Evolutionary conservation across 1,140 invertebrate genomes (phyloP).

Genomic region (Pseudomyrmex dendroicus): DNA sequence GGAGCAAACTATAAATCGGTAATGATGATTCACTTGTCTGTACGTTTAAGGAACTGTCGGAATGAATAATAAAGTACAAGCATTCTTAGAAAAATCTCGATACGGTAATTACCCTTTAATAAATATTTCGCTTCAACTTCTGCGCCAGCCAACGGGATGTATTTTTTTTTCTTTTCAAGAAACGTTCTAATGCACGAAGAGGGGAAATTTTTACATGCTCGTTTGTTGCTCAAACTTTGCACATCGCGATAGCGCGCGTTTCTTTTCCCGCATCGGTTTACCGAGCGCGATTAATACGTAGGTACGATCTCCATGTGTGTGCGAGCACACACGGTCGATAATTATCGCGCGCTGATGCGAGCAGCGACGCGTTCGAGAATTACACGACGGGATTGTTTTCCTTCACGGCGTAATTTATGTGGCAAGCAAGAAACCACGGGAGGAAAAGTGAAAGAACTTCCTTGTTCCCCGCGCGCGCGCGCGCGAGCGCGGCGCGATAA

Average conservation of each 20-base stretch:
- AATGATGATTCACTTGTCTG: too few relatives aligned
- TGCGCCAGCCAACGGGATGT: too few relatives aligned
- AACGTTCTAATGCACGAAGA: too few relatives aligned
- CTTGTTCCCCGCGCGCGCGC: conserved; percentile 25
- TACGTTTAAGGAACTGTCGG: too few relatives aligned
- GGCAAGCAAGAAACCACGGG: conserved; percentile 43
- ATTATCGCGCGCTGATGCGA: conserved; percentile 39
- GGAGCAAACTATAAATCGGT: too few relatives aligned
- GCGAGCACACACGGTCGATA: not conserved
- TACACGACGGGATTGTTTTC: conserved; percentile 35
- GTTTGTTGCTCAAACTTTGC: not conserved
- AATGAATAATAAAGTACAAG: too few relatives aligned
- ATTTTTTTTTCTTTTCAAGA: too few relatives aligned
- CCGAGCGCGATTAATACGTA: conserved; percentile 8
- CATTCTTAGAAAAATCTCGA: too few relatives aligned
- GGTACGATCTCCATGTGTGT: not conserved
- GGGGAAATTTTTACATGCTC: not conserved
- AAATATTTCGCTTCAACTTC: too few relatives aligned
- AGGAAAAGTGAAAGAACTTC: conserved; percentile 61
- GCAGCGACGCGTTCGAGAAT: not conserved
- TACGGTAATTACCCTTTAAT: too few relatives aligned
- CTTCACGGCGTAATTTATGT: conserved; percentile 33
- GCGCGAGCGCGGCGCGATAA: conserved; percentile 6
- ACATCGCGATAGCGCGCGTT: not conserved
- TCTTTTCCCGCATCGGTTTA: not conserved